Percentiles rank a stretch among this genome's conserved stretches.
phyloP scores from a whole-genome alignment of 2,797 vertebrate genomes.

The Arctocebus calabarensis region DNA sequence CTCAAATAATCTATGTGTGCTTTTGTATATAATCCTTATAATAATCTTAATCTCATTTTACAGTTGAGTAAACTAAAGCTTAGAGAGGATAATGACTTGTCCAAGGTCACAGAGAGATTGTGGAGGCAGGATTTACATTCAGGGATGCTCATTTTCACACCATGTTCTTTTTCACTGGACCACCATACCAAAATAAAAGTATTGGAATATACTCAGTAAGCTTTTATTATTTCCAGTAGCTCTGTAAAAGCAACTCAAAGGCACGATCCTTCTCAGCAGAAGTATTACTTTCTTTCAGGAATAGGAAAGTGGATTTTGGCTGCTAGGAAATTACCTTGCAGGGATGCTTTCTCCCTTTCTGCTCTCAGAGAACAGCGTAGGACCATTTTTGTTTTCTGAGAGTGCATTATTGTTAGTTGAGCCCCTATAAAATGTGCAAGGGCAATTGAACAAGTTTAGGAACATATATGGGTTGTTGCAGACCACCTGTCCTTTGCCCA shows the following conservation, averaged over 20 bases:
- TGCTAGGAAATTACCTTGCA: background rate
- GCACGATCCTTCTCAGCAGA: slow-evolving; percentile 9
- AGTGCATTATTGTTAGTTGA: background rate
- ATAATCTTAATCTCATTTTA: background rate
- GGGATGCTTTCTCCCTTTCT: background rate
- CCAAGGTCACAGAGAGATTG: background rate
- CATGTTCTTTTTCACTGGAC: background rate
- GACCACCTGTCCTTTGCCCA: background rate
- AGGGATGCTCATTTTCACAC: background rate
- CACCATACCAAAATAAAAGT: background rate
- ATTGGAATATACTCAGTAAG: background rate
- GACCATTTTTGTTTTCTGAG: background rate
- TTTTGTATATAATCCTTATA: background rate
- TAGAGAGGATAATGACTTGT: background rate
- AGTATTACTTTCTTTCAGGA: background rate
- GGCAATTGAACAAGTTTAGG: background rate
- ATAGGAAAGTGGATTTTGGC: background rate
- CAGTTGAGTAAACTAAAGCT: background rate
- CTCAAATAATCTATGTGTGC: background rate
- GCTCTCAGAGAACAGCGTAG: background rate
- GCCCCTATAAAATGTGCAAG: background rate
- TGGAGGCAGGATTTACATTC: background rate
- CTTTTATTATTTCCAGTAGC: background rate
- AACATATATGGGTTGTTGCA: background rate
- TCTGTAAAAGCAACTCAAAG: background rate